phyloP scores from a whole-genome alignment of 2,797 vertebrate genomes.

The Neosilurus mollespiculum region DNA sequence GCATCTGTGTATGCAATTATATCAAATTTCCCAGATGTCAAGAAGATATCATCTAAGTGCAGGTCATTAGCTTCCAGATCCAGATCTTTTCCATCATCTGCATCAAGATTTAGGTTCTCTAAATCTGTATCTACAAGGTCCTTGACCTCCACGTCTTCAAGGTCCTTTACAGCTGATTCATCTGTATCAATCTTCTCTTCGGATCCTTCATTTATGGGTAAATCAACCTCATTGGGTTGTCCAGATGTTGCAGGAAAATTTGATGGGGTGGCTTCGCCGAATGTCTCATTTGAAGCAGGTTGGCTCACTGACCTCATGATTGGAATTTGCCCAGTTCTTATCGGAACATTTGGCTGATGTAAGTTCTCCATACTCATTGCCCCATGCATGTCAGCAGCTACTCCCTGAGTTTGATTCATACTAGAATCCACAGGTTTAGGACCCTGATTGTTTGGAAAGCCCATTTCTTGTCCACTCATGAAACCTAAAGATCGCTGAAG shows the following conservation, averaged over 20 bases:
- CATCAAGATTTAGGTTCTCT: slow-evolving; percentile 94
- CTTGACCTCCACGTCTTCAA: slow-evolving; percentile 96
- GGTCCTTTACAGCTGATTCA: slow-evolving; percentile 94
- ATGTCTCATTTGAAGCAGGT: slow-evolving; percentile 76
- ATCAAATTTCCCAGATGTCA: slow-evolving; percentile 95
- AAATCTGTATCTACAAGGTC: slow-evolving; percentile 96
- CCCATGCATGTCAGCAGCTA: slow-evolving; percentile 72
- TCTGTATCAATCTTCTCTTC: slow-evolving; percentile 93
- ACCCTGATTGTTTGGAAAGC: slow-evolving; percentile 73
- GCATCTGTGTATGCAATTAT: slow-evolving; percentile 98
- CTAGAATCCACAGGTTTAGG: slow-evolving; percentile 77
- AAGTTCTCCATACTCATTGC: slow-evolving; percentile 83
- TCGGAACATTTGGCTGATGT: slow-evolving; percentile 74
- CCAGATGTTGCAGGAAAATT: slow-evolving; percentile 68
- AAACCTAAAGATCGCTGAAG: slow-evolving; percentile 76
- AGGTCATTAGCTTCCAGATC: slow-evolving; percentile 96
- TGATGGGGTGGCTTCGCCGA: slow-evolving; percentile 73
- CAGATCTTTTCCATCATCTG: slow-evolving; percentile 94
- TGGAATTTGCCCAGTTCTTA: slow-evolving; percentile 70
- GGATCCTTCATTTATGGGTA: slow-evolving; percentile 67
- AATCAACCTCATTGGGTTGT: slow-evolving; percentile 62
- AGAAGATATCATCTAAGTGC: slow-evolving; percentile 90
- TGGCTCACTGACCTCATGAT: slow-evolving; percentile 85
- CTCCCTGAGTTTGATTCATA: slow-evolving; percentile 66
- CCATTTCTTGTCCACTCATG: slow-evolving; percentile 76